Evolutionary conservation across 2,113 vertebrate species (phyloP).

Genomic region (Thermophis baileyi): DNA sequence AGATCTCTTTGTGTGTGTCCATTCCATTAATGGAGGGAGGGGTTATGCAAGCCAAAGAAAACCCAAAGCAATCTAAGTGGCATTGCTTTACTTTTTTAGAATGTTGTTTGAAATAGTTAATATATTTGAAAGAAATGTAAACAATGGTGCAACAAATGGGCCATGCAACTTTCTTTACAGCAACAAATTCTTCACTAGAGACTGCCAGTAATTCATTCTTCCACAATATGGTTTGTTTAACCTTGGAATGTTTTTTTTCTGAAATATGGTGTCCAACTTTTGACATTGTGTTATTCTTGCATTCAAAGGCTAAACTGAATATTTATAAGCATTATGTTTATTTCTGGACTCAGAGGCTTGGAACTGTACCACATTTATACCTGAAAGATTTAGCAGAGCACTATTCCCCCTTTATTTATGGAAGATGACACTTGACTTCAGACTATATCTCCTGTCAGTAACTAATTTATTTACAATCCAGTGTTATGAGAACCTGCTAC

Average conservation of each 20-base stretch:
- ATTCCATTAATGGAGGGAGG: neutral
- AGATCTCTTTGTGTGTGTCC: neutral
- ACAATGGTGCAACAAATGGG: neutral
- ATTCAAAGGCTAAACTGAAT: neutral
- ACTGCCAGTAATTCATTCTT: neutral
- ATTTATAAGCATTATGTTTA: neutral
- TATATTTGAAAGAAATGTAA: neutral
- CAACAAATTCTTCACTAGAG: neutral
- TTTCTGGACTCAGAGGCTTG: neutral
- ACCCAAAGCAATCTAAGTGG: neutral
- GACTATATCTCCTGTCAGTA: neutral
- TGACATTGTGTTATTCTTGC: neutral
- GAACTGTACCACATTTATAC: neutral
- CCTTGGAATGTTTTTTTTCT: neutral
- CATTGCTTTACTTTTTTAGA: neutral
- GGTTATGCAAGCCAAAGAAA: neutral
- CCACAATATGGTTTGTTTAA: neutral
- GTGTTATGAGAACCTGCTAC: neutral
- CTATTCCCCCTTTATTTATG: slow-evolving; percentile 4
- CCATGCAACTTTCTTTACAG: neutral
- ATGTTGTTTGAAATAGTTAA: neutral
- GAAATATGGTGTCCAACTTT: neutral
- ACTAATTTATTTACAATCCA: neutral
- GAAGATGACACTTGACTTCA: slow-evolving; percentile 29
- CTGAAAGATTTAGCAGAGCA: slow-evolving; percentile 5